phyloP scores from a whole-genome alignment of 2,888 invertebrate genomes.

The Eudasyphora cyanicolor region DNA sequence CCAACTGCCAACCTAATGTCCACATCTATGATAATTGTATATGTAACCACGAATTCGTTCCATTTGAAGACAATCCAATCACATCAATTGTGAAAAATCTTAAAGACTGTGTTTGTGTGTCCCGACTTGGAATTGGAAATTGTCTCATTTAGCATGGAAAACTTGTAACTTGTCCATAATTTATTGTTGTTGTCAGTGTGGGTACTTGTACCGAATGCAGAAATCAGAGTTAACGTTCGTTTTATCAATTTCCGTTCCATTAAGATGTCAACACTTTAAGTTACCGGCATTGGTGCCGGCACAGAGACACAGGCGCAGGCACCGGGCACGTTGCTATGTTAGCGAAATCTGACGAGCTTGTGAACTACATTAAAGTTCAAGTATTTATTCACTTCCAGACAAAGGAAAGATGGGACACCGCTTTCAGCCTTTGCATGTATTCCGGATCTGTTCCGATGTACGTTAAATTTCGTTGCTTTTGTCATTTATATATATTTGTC shows the following conservation, averaged over 20 bases:
- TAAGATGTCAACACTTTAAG: conserved; percentile 67
- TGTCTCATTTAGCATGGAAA: conserved; percentile 38
- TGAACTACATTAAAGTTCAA: background rate
- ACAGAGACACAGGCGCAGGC: background rate
- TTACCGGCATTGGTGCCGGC: background rate
- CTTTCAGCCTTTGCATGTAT: too few species aligned
- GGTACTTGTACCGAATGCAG: conserved; percentile 20
- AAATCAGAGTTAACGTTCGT: conserved; percentile 29
- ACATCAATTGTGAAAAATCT: conserved; percentile 11
- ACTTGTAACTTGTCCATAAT: conserved; percentile 30
- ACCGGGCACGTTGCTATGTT: background rate
- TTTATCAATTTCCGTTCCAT: conserved; percentile 69
- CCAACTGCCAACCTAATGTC: too few species aligned
- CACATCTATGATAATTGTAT: background rate
- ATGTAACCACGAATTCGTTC: background rate
- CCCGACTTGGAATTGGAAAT: conserved; percentile 18
- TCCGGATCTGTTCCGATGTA: too few species aligned
- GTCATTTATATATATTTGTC: too few species aligned
- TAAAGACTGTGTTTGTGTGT: background rate
- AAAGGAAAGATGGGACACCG: background rate
- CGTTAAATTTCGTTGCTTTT: too few species aligned
- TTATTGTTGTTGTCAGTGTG: conserved; percentile 42
- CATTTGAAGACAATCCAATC: conserved; percentile 16
- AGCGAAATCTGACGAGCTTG: background rate
- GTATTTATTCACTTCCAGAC: background rate